These are phyloP conservation scores for Pipa parva DNA, from an alignment of 2,113 vertebrate genomes.

Conservation along the genomic window DNA sequence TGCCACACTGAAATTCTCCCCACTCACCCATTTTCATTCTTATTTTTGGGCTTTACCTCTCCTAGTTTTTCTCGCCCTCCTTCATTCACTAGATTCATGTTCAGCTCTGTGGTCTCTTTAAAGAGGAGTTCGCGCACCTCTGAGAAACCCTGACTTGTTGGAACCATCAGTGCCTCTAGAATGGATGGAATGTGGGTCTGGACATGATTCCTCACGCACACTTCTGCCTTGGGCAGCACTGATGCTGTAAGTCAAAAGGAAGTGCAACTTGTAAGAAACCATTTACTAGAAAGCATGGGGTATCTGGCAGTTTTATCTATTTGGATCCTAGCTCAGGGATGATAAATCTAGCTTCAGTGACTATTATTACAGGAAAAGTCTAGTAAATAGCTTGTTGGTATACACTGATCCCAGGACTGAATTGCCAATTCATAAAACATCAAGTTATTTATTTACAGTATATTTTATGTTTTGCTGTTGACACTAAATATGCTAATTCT, in stretches of 20 bases:
- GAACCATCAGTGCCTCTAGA: conserved; percentile 93
- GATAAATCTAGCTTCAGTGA: too few relatives aligned
- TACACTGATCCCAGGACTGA: too few relatives aligned
- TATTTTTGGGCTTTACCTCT: conserved; percentile 71
- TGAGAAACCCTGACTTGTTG: conserved; percentile 88
- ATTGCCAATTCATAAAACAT: too few relatives aligned
- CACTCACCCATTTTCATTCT: not conserved
- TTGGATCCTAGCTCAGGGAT: too few relatives aligned
- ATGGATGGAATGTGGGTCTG: conserved; percentile 92
- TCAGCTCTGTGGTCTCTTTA: conserved; percentile 89
- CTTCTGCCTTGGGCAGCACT: conserved; percentile 83
- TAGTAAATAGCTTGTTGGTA: too few relatives aligned
- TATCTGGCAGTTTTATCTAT: too few relatives aligned
- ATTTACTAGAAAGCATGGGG: too few relatives aligned
- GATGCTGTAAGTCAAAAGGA: conserved; percentile 60
- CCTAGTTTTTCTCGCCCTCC: conserved; percentile 77
- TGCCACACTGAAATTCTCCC: not conserved
- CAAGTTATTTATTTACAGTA: too few relatives aligned
- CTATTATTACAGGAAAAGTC: too few relatives aligned
- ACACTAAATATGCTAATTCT: too few relatives aligned
- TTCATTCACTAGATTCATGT: conserved; percentile 85
- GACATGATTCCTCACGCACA: conserved; percentile 79
- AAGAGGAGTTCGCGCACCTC: conserved; percentile 91
- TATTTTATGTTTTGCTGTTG: too few relatives aligned
- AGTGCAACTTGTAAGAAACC: too few relatives aligned